phyloP scores from a whole-genome alignment of 2,888 invertebrate genomes.

The Amiota minor region DNA sequence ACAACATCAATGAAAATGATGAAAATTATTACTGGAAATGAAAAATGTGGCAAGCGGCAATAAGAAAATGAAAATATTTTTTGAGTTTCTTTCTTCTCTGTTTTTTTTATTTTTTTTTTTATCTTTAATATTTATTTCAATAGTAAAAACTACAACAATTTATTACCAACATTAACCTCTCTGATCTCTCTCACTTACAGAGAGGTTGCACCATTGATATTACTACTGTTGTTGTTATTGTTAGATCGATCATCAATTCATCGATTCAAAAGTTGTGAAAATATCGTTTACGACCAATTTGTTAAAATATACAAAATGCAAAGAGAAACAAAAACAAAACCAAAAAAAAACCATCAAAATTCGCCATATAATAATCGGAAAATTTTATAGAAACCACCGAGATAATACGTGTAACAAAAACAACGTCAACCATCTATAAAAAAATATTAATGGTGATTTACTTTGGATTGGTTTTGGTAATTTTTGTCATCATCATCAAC shows the following conservation, averaged over 20 bases:
- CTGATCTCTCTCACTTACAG: slow-evolving; percentile 60
- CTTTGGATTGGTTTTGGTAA: slow-evolving; percentile 42
- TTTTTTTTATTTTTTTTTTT: too few relatives aligned
- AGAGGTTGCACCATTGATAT: slow-evolving; percentile 31
- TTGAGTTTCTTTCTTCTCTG: slow-evolving; percentile 24
- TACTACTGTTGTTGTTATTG: slow-evolving; percentile 19
- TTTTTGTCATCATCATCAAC: slow-evolving; percentile 42
- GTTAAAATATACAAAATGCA: slow-evolving; percentile 47
- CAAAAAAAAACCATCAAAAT: background rate
- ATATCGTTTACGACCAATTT: slow-evolving; percentile 70
- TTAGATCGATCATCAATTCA: slow-evolving; percentile 28
- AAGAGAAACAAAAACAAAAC: slow-evolving; percentile 39
- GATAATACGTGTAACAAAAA: too few relatives aligned
- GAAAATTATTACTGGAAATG: background rate
- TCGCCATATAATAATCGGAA: background rate
- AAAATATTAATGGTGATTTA: slow-evolving; percentile 58
- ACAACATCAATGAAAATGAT: slow-evolving; percentile 32
- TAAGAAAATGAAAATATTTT: slow-evolving; percentile 17
- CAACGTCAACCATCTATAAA: too few relatives aligned
- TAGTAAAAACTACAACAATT: slow-evolving; percentile 51
- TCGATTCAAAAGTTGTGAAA: slow-evolving; percentile 68
- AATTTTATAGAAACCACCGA: too few relatives aligned
- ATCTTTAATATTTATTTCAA: slow-evolving; percentile 41
- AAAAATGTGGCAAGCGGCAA: slow-evolving; percentile 20
- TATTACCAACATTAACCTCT: slow-evolving; percentile 65